Base-by-base conservation (phyloP, 2,888 invertebrate genomes). In the Thalpophila matura region DNA sequence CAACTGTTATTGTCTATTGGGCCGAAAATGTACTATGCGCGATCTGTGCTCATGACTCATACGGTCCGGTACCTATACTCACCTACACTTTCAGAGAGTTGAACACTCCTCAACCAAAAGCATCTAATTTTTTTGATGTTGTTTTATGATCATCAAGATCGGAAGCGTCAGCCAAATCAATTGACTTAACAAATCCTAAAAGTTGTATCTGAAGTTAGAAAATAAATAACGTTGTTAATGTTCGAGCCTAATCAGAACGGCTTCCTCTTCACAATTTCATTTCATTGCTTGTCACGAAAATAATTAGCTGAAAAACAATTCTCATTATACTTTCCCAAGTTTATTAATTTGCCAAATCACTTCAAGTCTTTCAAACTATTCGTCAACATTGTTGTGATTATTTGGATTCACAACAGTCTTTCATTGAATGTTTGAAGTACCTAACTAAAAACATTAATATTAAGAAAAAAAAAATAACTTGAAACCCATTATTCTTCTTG, bases 401-500 rank as follows among this genome's bases (percentile, higher is more conserved):
- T 67, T 55, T 35, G 53, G 35, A 61, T 51, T 42, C 50, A 43
- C 24, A 45, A 51, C 45, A 63, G 40, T 60, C 6, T 45, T 47
- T 58, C 12, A 58, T 68, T 37, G 16, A 53, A 27, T 37, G 46
- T 33, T 46, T 38, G 27, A 57, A 47, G 14, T 49, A 16, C 40
- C 38, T 50, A 55, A 51, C 42, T 22, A 43, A 55, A 43, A 59
- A 61, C 18, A 76, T 73, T 29, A 64, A 75, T 73, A 54, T 53
- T 40, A 3, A 40, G 7, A 53, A 49, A 24, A 27, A 40, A n/a
- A n/a, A n/a, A n/a, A n/a, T 16, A 9, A 45, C 46, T 33, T 31
- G 10, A 51, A 56, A 59, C 45, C 47, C 60, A 67, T 74, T 79
- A 62, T 43, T 70, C 64, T 74, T 56, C 37, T 45, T 50, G 42